Evolutionary conservation across 2,888 invertebrate species (phyloP).

Genomic region (Eremobia ochroleuca): DNA sequence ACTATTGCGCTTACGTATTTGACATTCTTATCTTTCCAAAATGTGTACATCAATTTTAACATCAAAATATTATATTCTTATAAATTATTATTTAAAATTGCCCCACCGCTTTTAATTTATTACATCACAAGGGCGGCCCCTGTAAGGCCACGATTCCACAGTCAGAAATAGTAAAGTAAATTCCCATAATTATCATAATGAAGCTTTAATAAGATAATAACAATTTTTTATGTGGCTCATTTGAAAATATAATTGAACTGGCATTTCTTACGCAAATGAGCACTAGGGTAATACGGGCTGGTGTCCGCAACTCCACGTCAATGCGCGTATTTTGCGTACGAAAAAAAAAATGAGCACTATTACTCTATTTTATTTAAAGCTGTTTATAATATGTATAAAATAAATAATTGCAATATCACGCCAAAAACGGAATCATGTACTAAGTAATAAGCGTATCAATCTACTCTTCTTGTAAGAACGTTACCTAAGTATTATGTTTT

Average conservation of each 20-base stretch:
- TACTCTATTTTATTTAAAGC: constrained; percentile 40
- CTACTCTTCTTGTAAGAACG: constrained; percentile 41
- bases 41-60: constrained; percentile 72
- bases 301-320: too few species aligned
- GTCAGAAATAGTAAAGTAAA: constrained; percentile 45
- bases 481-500: constrained; percentile 25
- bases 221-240: constrained; percentile 22
- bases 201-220: constrained; percentile 18
- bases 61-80: constrained; percentile 73
- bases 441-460: constrained; percentile 59
- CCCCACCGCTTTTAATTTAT: constrained; percentile 78
- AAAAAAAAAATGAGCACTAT: constrained; percentile 26
- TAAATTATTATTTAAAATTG: constrained; percentile 73
- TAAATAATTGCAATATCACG: constrained; percentile 54
- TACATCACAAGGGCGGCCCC: constrained; percentile 72
- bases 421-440: constrained; percentile 24
- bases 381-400: constrained; percentile 41
- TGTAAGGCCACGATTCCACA: constrained; percentile 68
- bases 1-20: constrained; percentile 28
- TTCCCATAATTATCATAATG: constrained; percentile 31
- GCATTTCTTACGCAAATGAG: constrained; percentile 25
- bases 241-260: constrained; percentile 31
- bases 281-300: too few species aligned
- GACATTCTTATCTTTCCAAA: constrained; percentile 52
- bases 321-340: too few species aligned